phyloP scores from a whole-genome alignment of 2,888 invertebrate genomes.

The Psylliodes chrysocephalus region DNA sequence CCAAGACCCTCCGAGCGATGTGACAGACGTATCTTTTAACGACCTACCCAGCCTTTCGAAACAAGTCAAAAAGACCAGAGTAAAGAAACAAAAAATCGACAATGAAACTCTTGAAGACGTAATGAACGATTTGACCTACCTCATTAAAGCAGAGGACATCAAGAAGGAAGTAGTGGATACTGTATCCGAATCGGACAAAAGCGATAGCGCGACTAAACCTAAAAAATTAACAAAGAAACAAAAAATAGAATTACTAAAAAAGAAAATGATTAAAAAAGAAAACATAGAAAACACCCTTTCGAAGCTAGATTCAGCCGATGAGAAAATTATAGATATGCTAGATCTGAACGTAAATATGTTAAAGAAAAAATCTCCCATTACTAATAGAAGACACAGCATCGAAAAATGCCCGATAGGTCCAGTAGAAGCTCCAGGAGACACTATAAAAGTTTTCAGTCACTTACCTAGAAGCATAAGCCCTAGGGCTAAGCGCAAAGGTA shows the following conservation, averaged over 20 bases:
- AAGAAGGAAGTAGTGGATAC: slow-evolving; percentile 49
- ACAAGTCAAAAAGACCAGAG: slow-evolving; percentile 42
- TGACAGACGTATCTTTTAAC: slow-evolving; percentile 36
- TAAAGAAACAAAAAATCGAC: slow-evolving; percentile 47
- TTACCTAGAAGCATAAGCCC: slow-evolving; percentile 58
- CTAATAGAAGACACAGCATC: slow-evolving; percentile 61
- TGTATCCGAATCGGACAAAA: slow-evolving; percentile 52
- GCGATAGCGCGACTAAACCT: slow-evolving; percentile 49
- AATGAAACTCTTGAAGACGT: slow-evolving; percentile 59
- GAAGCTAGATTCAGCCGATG: slow-evolving; percentile 57
- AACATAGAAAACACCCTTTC: slow-evolving; percentile 57
- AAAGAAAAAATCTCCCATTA: slow-evolving; percentile 49
- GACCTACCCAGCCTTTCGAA: slow-evolving; percentile 37
- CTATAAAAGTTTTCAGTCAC: slow-evolving; percentile 51
- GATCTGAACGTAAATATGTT: slow-evolving; percentile 61
- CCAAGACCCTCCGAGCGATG: slow-evolving; percentile 41
- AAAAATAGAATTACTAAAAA: slow-evolving; percentile 51
- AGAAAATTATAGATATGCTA: slow-evolving; percentile 61
- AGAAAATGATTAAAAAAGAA: slow-evolving; percentile 57
- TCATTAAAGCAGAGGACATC: slow-evolving; percentile 55
- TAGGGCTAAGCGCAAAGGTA: slow-evolving; percentile 54
- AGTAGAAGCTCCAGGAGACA: slow-evolving; percentile 42
- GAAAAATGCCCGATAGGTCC: slow-evolving; percentile 59
- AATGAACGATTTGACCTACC: slow-evolving; percentile 57
- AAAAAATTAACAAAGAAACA: slow-evolving; percentile 53